Percentiles rank a stretch among this genome's conserved stretches.
Evolutionary conservation across 2,113 vertebrate genomes (phyloP).

Genomic region (Lanius ludovicianus): DNA sequence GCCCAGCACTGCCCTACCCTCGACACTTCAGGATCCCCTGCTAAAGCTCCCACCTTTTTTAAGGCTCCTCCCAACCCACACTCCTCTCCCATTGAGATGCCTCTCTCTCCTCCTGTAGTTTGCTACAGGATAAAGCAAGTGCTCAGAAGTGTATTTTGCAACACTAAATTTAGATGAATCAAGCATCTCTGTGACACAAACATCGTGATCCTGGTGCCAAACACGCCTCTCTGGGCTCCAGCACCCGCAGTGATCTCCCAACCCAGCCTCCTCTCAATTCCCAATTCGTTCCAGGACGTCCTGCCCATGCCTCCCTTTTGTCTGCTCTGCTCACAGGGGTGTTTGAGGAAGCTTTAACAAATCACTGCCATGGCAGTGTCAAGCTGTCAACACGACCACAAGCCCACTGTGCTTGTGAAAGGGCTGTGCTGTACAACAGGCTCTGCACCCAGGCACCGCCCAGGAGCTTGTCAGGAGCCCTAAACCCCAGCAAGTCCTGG

Average conservation of each 20-base stretch:
- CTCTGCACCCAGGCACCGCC: background rate
- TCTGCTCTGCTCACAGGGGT: background rate
- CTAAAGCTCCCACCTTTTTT: background rate
- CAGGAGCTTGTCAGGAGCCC: background rate
- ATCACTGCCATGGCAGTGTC: background rate
- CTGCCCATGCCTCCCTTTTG: background rate
- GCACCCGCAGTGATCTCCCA: background rate
- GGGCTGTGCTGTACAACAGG: background rate
- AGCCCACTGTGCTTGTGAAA: background rate
- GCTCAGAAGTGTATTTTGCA: background rate
- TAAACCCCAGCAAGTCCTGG: accelerated
- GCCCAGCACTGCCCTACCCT: background rate
- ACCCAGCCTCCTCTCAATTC: background rate
- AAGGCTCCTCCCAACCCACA: background rate
- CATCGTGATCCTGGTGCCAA: background rate
- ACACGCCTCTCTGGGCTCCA: background rate
- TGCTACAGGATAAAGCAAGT: background rate
- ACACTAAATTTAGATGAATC: accelerated
- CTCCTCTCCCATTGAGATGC: accelerated
- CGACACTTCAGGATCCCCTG: background rate
- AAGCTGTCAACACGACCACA: background rate
- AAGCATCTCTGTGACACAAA: background rate
- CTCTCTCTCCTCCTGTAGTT: background rate
- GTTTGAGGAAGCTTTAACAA: background rate
- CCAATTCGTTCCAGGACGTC: background rate